Percentiles rank a stretch among this genome's conserved stretches.
These are phyloP conservation scores for Cantharis lateralis DNA, from an alignment of 2,888 invertebrate genomes.

Conservation along the genomic window DNA sequence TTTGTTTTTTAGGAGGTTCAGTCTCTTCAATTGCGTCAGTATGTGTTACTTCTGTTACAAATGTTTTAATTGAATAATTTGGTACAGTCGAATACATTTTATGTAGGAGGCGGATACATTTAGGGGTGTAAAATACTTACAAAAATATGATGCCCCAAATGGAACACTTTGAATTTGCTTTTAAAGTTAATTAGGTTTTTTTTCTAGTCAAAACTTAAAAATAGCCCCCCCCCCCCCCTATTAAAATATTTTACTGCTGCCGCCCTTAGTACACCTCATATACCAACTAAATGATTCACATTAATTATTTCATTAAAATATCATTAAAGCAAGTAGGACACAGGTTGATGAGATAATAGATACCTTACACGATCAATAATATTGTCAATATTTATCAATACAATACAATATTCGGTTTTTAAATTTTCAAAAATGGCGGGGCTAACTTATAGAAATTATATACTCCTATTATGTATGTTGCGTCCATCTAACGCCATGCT, in stretches of 20 bases:
- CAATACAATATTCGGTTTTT: no score
- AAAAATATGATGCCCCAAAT: not conserved
- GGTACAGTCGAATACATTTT: not conserved
- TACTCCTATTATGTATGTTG: no score
- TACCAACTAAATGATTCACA: no score
- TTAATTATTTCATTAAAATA: not conserved
- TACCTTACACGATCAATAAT: no score
- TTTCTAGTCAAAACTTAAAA: not conserved
- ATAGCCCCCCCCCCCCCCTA: not conserved
- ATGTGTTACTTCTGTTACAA: conserved; percentile 52
- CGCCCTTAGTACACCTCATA: not conserved
- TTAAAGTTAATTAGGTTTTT: not conserved
- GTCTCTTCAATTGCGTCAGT: conserved; percentile 53
- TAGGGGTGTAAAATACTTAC: not conserved
- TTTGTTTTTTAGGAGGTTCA: conserved; percentile 46
- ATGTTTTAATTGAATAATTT: not conserved
- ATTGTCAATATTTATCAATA: no score
- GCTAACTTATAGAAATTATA: no score
- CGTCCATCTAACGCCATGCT: no score
- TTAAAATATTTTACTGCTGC: not conserved
- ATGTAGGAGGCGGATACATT: not conserved
- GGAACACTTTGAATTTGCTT: not conserved
- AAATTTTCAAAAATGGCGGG: no score
- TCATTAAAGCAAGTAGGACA: not conserved
- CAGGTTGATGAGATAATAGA: not conserved